These are phyloP conservation scores for Nibea coibor DNA, from an alignment of 2,113 vertebrate species.

Conservation along the genomic window DNA sequence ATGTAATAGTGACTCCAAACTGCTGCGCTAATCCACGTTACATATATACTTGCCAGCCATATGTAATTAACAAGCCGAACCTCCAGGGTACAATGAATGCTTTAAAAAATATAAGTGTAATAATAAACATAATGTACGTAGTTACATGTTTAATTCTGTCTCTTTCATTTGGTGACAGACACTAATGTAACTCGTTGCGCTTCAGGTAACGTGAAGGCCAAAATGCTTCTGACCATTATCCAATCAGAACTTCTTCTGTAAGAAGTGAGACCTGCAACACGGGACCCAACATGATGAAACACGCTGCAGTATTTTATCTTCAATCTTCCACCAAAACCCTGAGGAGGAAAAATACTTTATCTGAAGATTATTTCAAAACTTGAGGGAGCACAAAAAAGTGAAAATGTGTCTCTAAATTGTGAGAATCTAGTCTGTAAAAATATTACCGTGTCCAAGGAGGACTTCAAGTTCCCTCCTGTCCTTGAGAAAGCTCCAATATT, in stretches of 20 bases:
- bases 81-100: too few relatives aligned
- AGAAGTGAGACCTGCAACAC: background rate
- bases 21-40: too few relatives aligned
- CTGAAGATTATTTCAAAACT: background rate
- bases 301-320: background rate
- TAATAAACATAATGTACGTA: too few relatives aligned
- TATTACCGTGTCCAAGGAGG: background rate
- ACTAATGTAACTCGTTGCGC: too few relatives aligned
- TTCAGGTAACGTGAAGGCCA: too few relatives aligned
- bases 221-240: background rate
- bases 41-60: too few relatives aligned
- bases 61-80: too few relatives aligned
- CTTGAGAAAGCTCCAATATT: background rate
- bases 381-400: background rate
- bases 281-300: constrained; percentile 6
- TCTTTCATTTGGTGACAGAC: too few relatives aligned
- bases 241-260: background rate
- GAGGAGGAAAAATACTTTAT: background rate
- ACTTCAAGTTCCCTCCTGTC: background rate
- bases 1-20: too few relatives aligned
- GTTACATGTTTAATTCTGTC: too few relatives aligned
- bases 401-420: background rate
- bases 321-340: background rate
- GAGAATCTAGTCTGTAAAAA: background rate
- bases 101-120: too few relatives aligned